Conservation (phyloP, 2,113 vertebrate species). For the Onychorhynchus coronatus region DNA sequence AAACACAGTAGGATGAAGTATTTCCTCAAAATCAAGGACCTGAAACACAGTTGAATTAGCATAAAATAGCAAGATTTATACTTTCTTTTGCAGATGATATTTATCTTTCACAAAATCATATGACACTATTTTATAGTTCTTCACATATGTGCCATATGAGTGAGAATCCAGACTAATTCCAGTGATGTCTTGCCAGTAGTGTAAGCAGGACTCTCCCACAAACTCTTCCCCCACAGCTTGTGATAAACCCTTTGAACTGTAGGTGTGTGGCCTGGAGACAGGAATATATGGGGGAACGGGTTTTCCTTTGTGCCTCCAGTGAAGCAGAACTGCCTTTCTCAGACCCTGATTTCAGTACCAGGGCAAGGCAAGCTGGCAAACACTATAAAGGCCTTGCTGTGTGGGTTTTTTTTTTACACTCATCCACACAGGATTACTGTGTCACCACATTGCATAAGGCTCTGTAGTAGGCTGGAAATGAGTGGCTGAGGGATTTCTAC, state of each 20-base stretch:
- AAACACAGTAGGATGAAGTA: neutral
- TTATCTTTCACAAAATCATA: neutral
- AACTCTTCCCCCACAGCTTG: neutral
- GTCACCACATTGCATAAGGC: neutral
- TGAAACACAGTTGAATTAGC: neutral
- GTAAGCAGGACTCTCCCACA: neutral
- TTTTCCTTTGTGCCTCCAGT: neutral
- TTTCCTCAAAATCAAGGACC: neutral
- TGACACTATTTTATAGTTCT: neutral
- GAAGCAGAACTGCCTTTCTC: neutral
- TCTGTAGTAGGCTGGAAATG: neutral
- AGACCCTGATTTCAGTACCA: neutral
- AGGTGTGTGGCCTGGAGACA: slow-evolving; percentile 1
- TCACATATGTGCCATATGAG: neutral
- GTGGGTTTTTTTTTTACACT: neutral
- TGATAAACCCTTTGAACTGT: slow-evolving; percentile 14
- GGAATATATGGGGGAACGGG: neutral
- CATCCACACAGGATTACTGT: neutral
- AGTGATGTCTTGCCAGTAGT: slow-evolving; percentile 5
- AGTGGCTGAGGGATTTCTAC: neutral
- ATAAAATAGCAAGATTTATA: neutral
- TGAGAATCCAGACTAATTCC: slow-evolving; percentile 43
- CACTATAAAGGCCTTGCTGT: neutral
- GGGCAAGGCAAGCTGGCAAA: neutral
- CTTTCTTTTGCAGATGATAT: neutral